phyloP scores from a whole-genome alignment of 2,888 invertebrate genomes.

The Thysanoteuthis rhombus region DNA sequence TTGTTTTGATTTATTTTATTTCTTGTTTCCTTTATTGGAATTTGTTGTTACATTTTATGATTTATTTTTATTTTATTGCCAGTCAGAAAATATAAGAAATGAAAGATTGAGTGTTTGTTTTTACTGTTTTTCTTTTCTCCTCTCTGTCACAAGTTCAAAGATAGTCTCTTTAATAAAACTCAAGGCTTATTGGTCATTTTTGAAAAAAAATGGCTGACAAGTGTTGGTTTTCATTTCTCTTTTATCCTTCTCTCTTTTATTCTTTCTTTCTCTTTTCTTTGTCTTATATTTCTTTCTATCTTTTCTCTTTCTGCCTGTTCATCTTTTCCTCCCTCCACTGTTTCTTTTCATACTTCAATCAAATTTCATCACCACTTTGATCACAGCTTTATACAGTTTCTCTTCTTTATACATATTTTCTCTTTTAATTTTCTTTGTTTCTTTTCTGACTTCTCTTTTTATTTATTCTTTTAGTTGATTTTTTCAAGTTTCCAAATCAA shows the following conservation, averaged over 20 bases:
- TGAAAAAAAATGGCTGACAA: neutral
- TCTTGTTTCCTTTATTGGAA: neutral
- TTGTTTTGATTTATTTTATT: neutral
- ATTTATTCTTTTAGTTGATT: neutral
- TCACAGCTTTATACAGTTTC: neutral
- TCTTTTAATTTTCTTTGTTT: neutral
- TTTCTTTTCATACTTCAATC: constrained; percentile 12
- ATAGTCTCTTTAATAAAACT: neutral
- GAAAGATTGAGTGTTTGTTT: neutral
- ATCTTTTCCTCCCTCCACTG: no score
- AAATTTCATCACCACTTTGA: constrained; percentile 12
- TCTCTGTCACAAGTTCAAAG: neutral
- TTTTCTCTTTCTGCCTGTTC: neutral
- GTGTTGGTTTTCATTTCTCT: neutral
- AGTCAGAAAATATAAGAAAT: neutral
- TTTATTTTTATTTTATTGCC: neutral
- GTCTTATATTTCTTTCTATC: neutral
- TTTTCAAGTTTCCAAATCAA: neutral
- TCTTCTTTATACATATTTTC: neutral
- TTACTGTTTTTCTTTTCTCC: neutral
- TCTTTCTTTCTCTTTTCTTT: neutral
- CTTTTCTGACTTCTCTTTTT: neutral
- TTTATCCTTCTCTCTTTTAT: neutral
- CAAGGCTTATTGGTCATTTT: neutral
- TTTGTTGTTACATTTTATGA: neutral